Base-by-base conservation (phyloP, 1,140 invertebrate genomes). In the Drosophila oshimai region DNA sequence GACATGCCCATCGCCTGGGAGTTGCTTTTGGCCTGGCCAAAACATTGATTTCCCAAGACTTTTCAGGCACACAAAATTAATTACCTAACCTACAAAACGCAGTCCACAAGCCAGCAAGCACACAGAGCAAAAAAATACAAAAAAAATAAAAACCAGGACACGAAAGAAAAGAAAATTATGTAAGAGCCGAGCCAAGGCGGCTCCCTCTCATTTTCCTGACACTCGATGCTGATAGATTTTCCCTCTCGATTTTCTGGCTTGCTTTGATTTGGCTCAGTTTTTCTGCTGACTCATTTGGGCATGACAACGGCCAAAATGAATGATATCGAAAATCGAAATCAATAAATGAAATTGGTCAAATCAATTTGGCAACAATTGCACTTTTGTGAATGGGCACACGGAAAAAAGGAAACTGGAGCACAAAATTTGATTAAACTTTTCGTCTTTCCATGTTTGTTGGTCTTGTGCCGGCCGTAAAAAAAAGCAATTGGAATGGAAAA, bases 31-130 rank as follows among this genome's bases (percentile, higher is more conserved):
- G 29, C 36, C 41, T 41, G 55, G 31, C 72, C 47, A 65, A 73
- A 86, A 81, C 81, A 87, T 86, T 86, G 81, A 86, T 86, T 86
- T 86, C 81, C 81, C 81, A 80, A 87, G 81, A 86, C 81, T 81
- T 86, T 81, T 58, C 54, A 62, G 68, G 67, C 71, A 61, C 81
- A 76, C 72, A 87, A 86, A 86, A 86, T 86, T 86, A 86, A 86
- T 86, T 86, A 86, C 81, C 81, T 81, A 86, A 86, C 81, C 81
- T 67, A 81, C n/a, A 86, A 86, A 87, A 87, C 58, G 53, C 39
- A 60, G 62, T 39, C 50, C 64, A 41, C 50, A 72, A 62, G 69
- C 55, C 42, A 60, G 26, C 31, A 47, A 49, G 46, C 42, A 57
- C 17, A 26, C 17, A 22, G 53, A 61, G 54, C 29, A 47, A 29